A percentile compares a stretch with the other conserved stretches of the same genome.
These are phyloP conservation scores for Apodemus speciosus DNA, from an alignment of 2,113 vertebrate species.

Conservation along the genomic window DNA sequence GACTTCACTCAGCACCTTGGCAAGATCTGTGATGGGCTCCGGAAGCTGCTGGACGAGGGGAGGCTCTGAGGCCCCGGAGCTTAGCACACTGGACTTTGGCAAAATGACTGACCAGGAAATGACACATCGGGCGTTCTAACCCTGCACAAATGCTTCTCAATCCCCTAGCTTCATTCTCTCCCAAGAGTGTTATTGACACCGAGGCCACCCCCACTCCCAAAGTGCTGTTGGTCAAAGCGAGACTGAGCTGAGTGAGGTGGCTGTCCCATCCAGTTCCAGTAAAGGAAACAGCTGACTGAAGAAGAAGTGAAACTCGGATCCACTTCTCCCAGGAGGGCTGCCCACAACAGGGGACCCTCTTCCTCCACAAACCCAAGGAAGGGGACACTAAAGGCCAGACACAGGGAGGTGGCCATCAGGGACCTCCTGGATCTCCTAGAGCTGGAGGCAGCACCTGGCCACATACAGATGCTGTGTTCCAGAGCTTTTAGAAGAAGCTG, in stretches of 20 bases:
- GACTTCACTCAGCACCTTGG: constrained; percentile 84
- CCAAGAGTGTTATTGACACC: not conserved
- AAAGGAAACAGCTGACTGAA: constrained; percentile 66
- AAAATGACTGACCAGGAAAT: not conserved
- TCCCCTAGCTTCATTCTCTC: not conserved
- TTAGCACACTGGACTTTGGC: not conserved
- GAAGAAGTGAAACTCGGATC: constrained; percentile 77
- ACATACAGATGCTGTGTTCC: not conserved
- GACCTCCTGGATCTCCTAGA: not conserved
- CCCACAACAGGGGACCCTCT: constrained; percentile 26
- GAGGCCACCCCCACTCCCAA: not conserved
- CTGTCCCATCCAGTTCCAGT: constrained; percentile 32
- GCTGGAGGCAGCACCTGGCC: not conserved
- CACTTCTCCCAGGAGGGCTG: not conserved
- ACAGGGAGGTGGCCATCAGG: not conserved
- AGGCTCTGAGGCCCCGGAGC: constrained; percentile 85
- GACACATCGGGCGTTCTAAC: not conserved
- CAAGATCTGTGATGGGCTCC: constrained; percentile 90
- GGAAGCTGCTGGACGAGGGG: constrained; percentile 91
- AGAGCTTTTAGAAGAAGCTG: not conserved
- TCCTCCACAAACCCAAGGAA: not conserved
- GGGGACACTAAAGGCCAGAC: constrained; percentile 40
- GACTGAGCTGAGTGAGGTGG: not conserved
- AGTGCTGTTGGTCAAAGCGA: not conserved
- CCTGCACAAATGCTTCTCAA: not conserved